Base-by-base conservation (phyloP, 1,140 invertebrate species). In the Diorhabda elongata region DNA sequence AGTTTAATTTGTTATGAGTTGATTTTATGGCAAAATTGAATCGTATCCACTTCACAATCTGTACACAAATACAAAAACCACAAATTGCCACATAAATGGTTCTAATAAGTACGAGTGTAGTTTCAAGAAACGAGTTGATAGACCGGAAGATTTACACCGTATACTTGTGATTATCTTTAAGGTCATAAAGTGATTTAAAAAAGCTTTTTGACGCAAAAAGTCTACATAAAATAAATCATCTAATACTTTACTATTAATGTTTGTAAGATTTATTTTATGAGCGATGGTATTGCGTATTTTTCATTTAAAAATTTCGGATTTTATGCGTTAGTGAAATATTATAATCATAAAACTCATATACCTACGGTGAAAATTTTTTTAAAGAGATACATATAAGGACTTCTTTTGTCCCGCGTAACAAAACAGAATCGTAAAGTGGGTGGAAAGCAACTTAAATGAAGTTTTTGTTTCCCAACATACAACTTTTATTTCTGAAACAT, bases 141-240 rank as follows among this genome's bases (percentile, higher is more conserved):
- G n/a, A 52, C 6, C 47, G n/a, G n/a, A 52, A 8, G 47, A 52
- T 52, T 52, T 52, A 52, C 47, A n/a, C 47, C 47, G 4, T 52
- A 4, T 52, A n/a, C 6, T 52, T 52, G 47, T 52, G n/a, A 52
- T 52, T 52, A 52, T 3, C n/a, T 52, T 52, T 52, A 52, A n/a
- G 47, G 47, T 52, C 47, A n/a, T 52, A 52, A 52, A 52, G 6
- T 52, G 47, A 52, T 52, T 52, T 8, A 3, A 52, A 52, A 52
- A 52, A 6, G 6, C n/a, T n/a, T 52, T 52, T 52, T 8, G n/a
- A 52, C 6, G 47, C 47, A 52, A 52, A 52, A 67, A 70, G 65
- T 70, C 52, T 61, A 67, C 69, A 67, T 73, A 73, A 73, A 73
- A 73, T 73, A 68, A 68, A 73, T 73, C 71, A 73, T 73, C 60